Evolutionary conservation across 2,888 invertebrate species (phyloP).

Genomic region (Alsophila aescularia): DNA sequence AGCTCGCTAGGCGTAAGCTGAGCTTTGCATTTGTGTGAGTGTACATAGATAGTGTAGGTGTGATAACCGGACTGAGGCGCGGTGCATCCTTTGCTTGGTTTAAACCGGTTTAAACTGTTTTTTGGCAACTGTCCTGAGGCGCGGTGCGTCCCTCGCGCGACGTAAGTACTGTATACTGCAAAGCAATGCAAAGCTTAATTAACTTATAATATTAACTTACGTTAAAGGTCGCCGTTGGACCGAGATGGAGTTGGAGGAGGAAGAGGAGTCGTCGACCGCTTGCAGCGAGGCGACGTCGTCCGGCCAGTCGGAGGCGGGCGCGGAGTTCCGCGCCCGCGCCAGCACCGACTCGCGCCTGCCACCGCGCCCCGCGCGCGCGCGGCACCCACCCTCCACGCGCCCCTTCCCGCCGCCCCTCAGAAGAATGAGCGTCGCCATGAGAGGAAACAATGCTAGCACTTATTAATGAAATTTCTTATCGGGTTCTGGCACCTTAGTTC

Average conservation of each 20-base stretch:
- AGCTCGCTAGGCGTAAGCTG: no score
- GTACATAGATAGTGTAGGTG: no score
- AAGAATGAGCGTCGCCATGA: conserved; percentile 92
- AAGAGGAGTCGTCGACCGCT: conserved; percentile 75
- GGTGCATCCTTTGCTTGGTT: no score
- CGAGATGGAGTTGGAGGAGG: conserved; percentile 86
- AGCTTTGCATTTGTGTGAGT: no score
- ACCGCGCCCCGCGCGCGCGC: conserved; percentile 85
- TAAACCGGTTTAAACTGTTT: no score
- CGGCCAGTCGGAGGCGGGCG: conserved; percentile 54
- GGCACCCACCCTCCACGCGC: conserved; percentile 71
- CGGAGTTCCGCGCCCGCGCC: conserved; percentile 89
- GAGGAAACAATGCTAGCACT: conserved; percentile 85
- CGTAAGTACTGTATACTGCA: no score
- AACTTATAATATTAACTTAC: conserved; percentile 18
- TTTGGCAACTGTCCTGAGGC: no score
- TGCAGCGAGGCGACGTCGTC: conserved; percentile 72
- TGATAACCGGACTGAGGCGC: no score
- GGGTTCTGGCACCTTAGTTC: background rate
- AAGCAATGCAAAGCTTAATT: no score
- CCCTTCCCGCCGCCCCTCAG: conserved; percentile 84
- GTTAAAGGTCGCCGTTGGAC: conserved; percentile 85
- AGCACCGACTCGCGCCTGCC: conserved; percentile 87
- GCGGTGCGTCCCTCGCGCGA: no score
- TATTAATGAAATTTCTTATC: conserved; percentile 46